A percentile compares a stretch with the other conserved stretches of the same genome.
phyloP scores from a whole-genome alignment of 2,113 vertebrate species.

The Ceratotherium simum region DNA sequence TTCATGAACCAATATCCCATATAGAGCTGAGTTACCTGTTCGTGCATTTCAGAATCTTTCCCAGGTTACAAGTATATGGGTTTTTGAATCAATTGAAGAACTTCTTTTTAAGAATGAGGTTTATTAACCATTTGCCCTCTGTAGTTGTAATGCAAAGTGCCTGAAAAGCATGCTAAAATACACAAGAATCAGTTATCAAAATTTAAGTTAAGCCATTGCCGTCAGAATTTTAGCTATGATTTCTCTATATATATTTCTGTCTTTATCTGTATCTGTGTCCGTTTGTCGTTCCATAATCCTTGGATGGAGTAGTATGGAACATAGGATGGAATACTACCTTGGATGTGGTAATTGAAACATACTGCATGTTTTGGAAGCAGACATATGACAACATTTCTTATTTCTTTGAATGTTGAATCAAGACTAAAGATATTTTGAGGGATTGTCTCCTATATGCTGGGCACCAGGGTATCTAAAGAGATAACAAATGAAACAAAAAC shows the following conservation, averaged over 20 bases:
- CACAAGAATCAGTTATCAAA: background rate
- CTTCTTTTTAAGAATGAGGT: slow-evolving; percentile 18
- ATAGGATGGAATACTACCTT: no score
- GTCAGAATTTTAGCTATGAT: slow-evolving; percentile 23
- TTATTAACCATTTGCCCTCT: background rate
- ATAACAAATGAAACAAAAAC: background rate
- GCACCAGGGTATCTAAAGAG: background rate
- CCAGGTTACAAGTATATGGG: background rate
- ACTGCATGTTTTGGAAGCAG: background rate
- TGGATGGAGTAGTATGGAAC: background rate
- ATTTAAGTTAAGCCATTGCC: background rate
- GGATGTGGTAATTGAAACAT: slow-evolving; percentile 16
- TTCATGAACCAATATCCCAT: background rate
- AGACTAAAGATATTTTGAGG: background rate
- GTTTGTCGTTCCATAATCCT: background rate
- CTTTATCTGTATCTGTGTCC: background rate
- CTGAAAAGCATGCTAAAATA: background rate
- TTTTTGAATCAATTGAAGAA: background rate
- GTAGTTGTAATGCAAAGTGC: background rate
- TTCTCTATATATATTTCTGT: background rate
- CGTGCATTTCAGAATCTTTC: background rate
- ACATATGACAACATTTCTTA: background rate
- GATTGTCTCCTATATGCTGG: background rate
- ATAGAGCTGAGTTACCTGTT: background rate
- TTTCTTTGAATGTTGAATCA: slow-evolving; percentile 35